phyloP scores from a whole-genome alignment of 30 jellyfish, hydroid and myxozoan species.

The Hydra vulgaris region DNA sequence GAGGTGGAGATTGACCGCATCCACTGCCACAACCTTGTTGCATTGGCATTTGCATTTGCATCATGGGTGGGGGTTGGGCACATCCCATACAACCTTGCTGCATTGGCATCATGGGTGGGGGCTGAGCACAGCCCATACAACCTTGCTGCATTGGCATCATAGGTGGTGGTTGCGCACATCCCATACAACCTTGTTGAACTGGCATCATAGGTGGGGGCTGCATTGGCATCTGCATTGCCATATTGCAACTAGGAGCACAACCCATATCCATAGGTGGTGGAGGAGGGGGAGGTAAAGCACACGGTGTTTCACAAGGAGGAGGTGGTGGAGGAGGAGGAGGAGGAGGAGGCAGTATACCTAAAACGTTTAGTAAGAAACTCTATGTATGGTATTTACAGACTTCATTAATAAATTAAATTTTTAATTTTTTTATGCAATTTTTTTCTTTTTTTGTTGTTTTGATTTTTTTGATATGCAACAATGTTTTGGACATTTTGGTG shows the following conservation, averaged over 20 bases:
- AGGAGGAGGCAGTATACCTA: conserved; percentile 15
- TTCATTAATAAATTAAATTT: not conserved
- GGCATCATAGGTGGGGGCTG: conserved; percentile 6
- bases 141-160: conserved; percentile 17
- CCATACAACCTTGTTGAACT: conserved; percentile 2
- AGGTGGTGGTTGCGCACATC: not conserved
- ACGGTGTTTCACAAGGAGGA: conserved; percentile 16
- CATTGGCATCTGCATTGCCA: not conserved
- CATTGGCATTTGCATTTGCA: conserved; percentile 7
- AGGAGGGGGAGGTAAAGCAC: conserved; percentile 22
- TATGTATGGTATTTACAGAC: not conserved
- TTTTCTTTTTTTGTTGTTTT: not conserved
- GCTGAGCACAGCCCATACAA: conserved; percentile 3
- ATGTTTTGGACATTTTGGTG: conserved; percentile 29
- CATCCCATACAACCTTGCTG: conserved; percentile 14
- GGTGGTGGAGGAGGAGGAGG: conserved; percentile 28
- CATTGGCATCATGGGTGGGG: conserved; percentile 4
- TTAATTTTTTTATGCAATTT: not conserved
- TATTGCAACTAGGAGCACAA: not conserved
- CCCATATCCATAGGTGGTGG: conserved; percentile 24
- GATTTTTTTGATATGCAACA: conserved; percentile 27
- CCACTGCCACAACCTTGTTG: conserved; percentile 16
- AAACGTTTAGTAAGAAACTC: conserved; percentile 2
- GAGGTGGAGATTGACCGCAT: conserved; percentile 3
- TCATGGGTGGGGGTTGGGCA: not conserved